Evolutionary conservation across 2,797 vertebrate species (phyloP).

Genomic region (Alcedo quadribrachys): DNA sequence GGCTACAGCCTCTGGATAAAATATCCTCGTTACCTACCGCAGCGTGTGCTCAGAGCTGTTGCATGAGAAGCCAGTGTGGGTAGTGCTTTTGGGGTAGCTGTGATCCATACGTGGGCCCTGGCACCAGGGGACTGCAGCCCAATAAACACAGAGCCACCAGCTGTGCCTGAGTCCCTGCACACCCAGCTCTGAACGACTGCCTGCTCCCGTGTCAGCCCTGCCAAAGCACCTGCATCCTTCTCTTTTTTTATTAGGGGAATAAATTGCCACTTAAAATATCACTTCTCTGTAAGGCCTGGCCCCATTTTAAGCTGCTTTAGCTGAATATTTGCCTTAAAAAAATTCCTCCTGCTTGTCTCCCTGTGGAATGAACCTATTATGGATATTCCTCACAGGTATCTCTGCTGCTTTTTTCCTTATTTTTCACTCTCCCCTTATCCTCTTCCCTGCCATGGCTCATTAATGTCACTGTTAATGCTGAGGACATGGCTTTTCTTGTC

Average conservation of each 20-base stretch:
- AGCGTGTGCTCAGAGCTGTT: background rate
- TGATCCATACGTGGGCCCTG: background rate
- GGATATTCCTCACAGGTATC: background rate
- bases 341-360: background rate
- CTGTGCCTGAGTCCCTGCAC: background rate
- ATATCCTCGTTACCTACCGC: background rate
- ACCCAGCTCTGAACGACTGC: background rate
- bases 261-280: slow-evolving; percentile 56
- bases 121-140: background rate
- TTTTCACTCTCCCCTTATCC: background rate
- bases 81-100: background rate
- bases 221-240: slow-evolving; percentile 40
- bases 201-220: background rate
- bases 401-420: background rate
- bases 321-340: background rate
- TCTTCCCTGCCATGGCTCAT: background rate
- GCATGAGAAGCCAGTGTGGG: background rate
- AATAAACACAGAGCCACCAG: background rate
- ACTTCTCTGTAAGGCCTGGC: slow-evolving; percentile 12
- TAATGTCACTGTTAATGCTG: background rate
- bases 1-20: background rate
- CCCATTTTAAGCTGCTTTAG: background rate
- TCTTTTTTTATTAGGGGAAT: slow-evolving; percentile 34
- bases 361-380: background rate
- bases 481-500: background rate